Percentiles rank a stretch among this genome's conserved stretches.
phyloP scores from a whole-genome alignment of 2,888 invertebrate genomes.

The Campaea margaritaria region DNA sequence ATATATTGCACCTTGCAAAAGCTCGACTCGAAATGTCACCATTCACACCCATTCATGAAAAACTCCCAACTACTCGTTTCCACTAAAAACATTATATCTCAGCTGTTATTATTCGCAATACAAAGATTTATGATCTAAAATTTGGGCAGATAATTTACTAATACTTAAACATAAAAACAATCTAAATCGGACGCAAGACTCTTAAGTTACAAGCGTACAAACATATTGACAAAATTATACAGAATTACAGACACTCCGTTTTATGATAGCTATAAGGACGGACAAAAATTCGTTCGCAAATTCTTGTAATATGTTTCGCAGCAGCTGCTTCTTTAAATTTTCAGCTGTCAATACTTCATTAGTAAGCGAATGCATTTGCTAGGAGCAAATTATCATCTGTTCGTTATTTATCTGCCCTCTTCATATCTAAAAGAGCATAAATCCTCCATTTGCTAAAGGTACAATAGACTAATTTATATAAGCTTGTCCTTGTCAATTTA shows the following conservation, averaged over 20 bases:
- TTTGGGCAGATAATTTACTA: neutral
- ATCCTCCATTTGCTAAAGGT: neutral
- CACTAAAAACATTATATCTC: neutral
- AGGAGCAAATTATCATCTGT: conserved; percentile 8
- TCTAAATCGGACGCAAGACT: neutral
- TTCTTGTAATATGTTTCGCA: conserved; percentile 41
- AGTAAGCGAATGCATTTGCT: conserved; percentile 32
- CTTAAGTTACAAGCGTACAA: neutral
- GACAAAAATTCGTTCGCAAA: neutral
- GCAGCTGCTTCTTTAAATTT: conserved; percentile 54
- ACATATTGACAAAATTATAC: neutral
- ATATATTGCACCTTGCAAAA: conserved; percentile 28
- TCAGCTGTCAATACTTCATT: conserved; percentile 57
- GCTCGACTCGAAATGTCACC: neutral
- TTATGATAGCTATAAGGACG: neutral
- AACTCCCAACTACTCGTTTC: neutral
- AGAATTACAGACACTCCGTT: neutral
- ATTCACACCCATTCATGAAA: neutral
- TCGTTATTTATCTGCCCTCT: conserved; percentile 4
- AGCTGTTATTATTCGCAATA: neutral
- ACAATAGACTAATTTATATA: neutral
- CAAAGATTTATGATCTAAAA: neutral
- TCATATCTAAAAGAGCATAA: neutral
- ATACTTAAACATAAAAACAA: neutral
- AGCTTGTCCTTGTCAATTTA: too few species aligned